Evolutionary conservation across 2,888 invertebrate genomes (phyloP).

Genomic region (Meloe dianella): DNA sequence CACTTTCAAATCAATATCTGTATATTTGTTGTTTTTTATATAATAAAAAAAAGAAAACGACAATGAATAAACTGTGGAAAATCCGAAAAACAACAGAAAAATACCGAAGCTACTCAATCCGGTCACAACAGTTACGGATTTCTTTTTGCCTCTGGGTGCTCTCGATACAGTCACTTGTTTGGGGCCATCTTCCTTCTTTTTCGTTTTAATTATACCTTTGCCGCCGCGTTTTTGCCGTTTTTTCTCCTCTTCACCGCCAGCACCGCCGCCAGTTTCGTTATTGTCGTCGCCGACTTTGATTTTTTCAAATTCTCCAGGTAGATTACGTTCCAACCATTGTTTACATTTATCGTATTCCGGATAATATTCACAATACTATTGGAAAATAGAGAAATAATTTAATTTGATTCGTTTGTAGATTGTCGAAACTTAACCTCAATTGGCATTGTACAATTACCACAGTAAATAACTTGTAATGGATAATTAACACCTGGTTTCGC

Average conservation of each 20-base stretch:
- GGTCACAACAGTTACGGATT: conserved; percentile 96
- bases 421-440: conserved; percentile 70
- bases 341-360: conserved; percentile 98
- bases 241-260: conserved; percentile 86
- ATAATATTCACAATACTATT: conserved; percentile 95
- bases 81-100: too few relatives aligned
- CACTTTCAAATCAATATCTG: conserved; percentile 97
- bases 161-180: conserved; percentile 85
- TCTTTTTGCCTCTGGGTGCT: conserved; percentile 97
- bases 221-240: conserved; percentile 97
- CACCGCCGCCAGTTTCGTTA: conserved; percentile 65
- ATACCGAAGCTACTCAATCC: conserved; percentile 93
- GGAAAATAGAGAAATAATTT: background rate
- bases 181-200: conserved; percentile 91
- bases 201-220: conserved; percentile 93
- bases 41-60: conserved; percentile 7
- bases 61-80: background rate
- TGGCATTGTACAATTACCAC: conserved; percentile 94
- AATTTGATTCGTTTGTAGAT: background rate
- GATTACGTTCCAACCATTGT: conserved; percentile 92
- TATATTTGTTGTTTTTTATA: too few relatives aligned
- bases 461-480: conserved; percentile 85
- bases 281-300: conserved; percentile 74
- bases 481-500: conserved; percentile 71
- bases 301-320: conserved; percentile 93